Percentiles rank a stretch among this genome's conserved stretches.
Evolutionary conservation across 2,888 invertebrate genomes (phyloP).

Genomic region (Embidobia sp.): DNA sequence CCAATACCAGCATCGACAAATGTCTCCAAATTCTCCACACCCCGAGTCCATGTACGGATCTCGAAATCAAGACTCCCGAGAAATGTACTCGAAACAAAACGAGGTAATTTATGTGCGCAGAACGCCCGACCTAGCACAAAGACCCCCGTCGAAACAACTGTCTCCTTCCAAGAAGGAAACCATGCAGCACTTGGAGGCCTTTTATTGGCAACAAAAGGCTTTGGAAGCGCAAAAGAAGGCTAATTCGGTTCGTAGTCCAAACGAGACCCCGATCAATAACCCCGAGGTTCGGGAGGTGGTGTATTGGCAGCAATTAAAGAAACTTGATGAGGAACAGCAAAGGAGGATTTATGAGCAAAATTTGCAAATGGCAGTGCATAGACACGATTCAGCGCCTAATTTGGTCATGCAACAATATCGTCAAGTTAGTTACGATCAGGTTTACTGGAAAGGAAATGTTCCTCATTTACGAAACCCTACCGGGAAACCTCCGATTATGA

Average conservation of each 20-base stretch:
- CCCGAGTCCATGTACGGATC: conserved; percentile 33
- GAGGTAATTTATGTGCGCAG: conserved; percentile 67
- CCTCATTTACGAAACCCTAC: conserved; percentile 63
- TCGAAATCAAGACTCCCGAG: conserved; percentile 28
- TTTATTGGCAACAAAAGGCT: conserved; percentile 79
- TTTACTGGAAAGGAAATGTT: conserved; percentile 70
- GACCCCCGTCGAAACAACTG: conserved; percentile 56
- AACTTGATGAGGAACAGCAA: conserved; percentile 84
- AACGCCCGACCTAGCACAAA: conserved; percentile 66
- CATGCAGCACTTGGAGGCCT: conserved; percentile 77
- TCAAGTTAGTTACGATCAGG: conserved; percentile 60
- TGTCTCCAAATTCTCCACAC: conserved; percentile 11
- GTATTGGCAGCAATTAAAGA: conserved; percentile 87
- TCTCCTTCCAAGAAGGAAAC: conserved; percentile 77
- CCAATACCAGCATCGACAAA: conserved; percentile 39
- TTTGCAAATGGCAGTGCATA: conserved; percentile 32
- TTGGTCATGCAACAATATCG: conserved; percentile 64
- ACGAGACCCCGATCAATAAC: conserved; percentile 65
- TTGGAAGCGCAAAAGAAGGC: conserved; percentile 73
- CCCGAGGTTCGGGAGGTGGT: conserved; percentile 83
- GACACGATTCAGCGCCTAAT: conserved; percentile 69
- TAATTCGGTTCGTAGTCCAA: conserved; percentile 5
- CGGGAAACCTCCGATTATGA: conserved; percentile 74
- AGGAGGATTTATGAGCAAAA: conserved; percentile 73
- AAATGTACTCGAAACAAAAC: conserved; percentile 56